Percentiles rank a stretch among this genome's conserved stretches.
Evolutionary conservation across 2,888 invertebrate genomes (phyloP).

Genomic region (Tetramorium bicarinatum): DNA sequence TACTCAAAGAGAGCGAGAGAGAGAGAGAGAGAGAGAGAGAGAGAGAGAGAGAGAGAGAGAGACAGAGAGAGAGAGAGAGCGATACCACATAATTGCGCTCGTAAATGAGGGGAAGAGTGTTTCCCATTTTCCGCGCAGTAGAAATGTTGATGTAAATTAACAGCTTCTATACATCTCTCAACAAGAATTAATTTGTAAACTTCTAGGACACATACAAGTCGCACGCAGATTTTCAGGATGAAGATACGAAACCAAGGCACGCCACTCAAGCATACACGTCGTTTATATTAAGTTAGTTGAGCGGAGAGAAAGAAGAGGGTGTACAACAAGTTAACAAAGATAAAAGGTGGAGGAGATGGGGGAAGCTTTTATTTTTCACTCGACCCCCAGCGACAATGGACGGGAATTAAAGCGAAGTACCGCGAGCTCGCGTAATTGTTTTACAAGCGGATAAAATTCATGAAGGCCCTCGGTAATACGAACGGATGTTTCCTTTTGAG

Average conservation of each 20-base stretch:
- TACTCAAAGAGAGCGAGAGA: not conserved
- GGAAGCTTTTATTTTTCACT: constrained; percentile 68
- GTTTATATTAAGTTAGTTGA: constrained; percentile 19
- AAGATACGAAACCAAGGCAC: not conserved
- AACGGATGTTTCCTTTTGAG: constrained; percentile 64
- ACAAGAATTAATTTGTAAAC: constrained; percentile 30
- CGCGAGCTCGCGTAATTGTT: constrained; percentile 74
- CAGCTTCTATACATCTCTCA: not conserved
- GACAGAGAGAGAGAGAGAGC: too few species aligned
- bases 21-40: too few species aligned
- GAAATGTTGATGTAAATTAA: constrained; percentile 17
- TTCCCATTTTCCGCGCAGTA: constrained; percentile 7
- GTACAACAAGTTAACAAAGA: constrained; percentile 72
- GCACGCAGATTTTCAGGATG: not conserved
- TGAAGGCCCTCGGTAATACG: constrained; percentile 56
- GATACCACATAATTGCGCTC: not conserved
- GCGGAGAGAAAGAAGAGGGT: constrained; percentile 18
- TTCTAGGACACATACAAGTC: not conserved
- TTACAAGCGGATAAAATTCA: constrained; percentile 77
- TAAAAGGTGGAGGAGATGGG: constrained; percentile 64
- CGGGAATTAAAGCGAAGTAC: constrained; percentile 72
- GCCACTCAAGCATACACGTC: constrained; percentile 1
- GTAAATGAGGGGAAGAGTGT: constrained; percentile 8
- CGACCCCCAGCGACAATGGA: constrained; percentile 72
- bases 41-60: too few species aligned